Base-by-base conservation (phyloP, 2,888 invertebrate species). In the Candidula unifasciata region DNA sequence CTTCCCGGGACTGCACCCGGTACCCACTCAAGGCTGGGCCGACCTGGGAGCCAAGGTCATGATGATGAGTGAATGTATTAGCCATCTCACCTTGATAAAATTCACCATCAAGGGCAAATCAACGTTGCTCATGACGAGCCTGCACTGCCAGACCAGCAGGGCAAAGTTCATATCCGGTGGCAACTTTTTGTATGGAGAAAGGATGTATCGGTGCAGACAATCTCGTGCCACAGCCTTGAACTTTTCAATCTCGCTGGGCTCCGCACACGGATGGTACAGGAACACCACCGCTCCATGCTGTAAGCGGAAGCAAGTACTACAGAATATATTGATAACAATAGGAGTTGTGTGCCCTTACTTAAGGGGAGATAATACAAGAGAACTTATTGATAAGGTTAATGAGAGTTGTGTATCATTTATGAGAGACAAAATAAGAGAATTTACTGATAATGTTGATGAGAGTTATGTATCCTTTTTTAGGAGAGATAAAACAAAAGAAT, bases 211-310 rank as follows among this genome's bases (percentile, higher is more conserved):
- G 88, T 96, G 95, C 2, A 97, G 93, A 92, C 97, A 97, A 13
- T 94, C 94, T 60, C 93, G 95, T 0, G 97, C 95, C 3, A 96
- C 90, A 66, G 93, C 93, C 91, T 95, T 95, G 77, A 97, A 93
- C 68, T 94, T 92, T 68, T 95, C 93, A 0, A 97, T 95, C 94
- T 96, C 95, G 21, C 95, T 92, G 0, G 94, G 94, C 92, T 96
- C 95, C 8, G 96, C 96, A 94, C 97, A 97, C 0, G 97, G 97
- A 94, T 97, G 97, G 92, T 97, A 97, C n/a, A 97, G 94, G 95
- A 97, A 95, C 0, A 96, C 96, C 66, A 97, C 95, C 10, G 95
- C 96, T 18, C 97, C 97, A 92, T 97, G 97, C 95, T 97, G 87
- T 2, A 44, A n/a, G n/a, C 2, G 21, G 27, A 52, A 85, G 18